Percentiles rank a stretch among this genome's conserved stretches.
These are phyloP conservation scores for Heteromormyrus szaboi DNA, from an alignment of 2,797 vertebrate genomes.

Conservation along the genomic window DNA sequence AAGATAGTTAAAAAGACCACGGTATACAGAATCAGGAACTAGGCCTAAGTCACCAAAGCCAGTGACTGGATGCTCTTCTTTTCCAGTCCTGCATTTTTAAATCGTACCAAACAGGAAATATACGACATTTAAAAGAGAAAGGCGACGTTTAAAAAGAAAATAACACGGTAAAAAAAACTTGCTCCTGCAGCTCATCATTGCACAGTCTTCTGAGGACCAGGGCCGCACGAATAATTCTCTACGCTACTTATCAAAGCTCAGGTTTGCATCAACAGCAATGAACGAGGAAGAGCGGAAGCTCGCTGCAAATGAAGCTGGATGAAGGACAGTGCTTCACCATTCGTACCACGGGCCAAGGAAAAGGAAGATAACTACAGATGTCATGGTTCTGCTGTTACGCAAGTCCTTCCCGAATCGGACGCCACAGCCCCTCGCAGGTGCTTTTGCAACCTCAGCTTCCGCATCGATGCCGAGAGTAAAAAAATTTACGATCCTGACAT, in stretches of 20 bases:
- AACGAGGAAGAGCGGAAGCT: slow-evolving; percentile 44
- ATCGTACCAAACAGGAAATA: neutral
- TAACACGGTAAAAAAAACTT: neutral
- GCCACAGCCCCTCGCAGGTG: slow-evolving; percentile 44
- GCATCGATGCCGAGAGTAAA: slow-evolving; percentile 30
- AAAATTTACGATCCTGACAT: slow-evolving; percentile 44
- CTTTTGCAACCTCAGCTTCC: slow-evolving; percentile 29
- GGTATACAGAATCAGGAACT: neutral
- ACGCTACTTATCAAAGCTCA: slow-evolving; percentile 6
- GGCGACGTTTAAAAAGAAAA: neutral
- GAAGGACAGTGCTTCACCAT: slow-evolving; percentile 30
- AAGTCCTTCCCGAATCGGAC: slow-evolving; percentile 35
- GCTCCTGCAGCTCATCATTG: too few relatives aligned
- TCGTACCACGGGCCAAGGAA: slow-evolving; percentile 40
- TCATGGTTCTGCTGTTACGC: slow-evolving; percentile 34
- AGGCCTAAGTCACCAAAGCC: neutral
- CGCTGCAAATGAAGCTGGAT: slow-evolving; percentile 31
- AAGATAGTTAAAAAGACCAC: neutral
- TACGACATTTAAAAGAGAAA: neutral
- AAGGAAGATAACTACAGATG: slow-evolving; percentile 44
- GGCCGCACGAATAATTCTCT: neutral
- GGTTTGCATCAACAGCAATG: slow-evolving; percentile 44
- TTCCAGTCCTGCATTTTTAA: neutral
- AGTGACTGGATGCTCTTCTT: neutral
- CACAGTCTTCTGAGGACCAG: neutral